Evolutionary conservation across 2,797 vertebrate species (phyloP).

Genomic region (Peromyscus aztecus): DNA sequence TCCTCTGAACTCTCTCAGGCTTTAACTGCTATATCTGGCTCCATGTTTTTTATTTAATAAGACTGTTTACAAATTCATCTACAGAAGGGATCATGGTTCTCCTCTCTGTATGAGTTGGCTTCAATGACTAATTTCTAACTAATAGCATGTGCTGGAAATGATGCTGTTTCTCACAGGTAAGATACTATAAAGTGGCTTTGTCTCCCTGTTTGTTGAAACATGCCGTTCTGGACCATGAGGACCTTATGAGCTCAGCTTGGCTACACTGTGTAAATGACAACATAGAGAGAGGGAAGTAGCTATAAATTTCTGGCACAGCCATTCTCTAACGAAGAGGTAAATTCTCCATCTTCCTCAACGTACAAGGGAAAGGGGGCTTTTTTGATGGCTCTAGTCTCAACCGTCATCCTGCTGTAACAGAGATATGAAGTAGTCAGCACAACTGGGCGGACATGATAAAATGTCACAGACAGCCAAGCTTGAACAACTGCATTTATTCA

Average conservation of each 20-base stretch:
- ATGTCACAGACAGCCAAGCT: neutral
- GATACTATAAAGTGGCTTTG: neutral
- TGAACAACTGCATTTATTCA: neutral
- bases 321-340: neutral
- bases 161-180: too few relatives aligned
- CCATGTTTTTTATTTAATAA: too few relatives aligned
- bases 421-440: neutral
- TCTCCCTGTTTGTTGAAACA: neutral
- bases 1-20: too few relatives aligned
- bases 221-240: neutral
- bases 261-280: neutral
- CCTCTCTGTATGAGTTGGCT: neutral
- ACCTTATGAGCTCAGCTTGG: neutral
- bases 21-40: too few relatives aligned
- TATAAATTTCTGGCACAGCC: rapidly evolving
- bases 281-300: neutral
- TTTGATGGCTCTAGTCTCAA: neutral
- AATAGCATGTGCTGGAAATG: neutral
- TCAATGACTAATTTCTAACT: neutral
- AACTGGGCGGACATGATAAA: neutral
- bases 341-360: neutral
- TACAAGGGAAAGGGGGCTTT: neutral
- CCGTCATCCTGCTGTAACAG: neutral
- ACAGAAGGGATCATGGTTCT: neutral
- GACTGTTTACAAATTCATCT: too few relatives aligned